Evolutionary conservation across 2,888 invertebrate genomes (phyloP), one percentile per base, ranked within the genome.

Genomic region (Busseola fusca): DNA sequence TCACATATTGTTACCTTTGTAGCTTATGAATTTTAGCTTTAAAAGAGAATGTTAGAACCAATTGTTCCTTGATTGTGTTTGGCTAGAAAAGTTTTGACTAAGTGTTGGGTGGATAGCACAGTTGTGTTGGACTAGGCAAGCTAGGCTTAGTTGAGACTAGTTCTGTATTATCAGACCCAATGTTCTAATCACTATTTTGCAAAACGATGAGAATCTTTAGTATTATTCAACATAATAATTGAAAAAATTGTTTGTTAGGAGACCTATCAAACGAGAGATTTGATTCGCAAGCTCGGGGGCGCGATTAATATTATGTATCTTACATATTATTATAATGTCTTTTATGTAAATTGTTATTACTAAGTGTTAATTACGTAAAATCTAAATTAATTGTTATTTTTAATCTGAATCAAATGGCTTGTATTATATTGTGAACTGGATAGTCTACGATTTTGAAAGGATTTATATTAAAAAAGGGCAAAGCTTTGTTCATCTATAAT

Each of bases 11-110:
- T 77, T 83, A 80, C 69, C 69, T 72, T 78, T 65, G 69, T 76
- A 78, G 76, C 81, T 73, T 80, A 63, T 68, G 74, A 68, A 75
- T 74, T 63, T 69, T 74, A 81, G 78, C 76, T 85, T 85, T 83
- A 76, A 83, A 74, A 48, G 45, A 54, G 42, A 60, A 62, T 66
- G 70, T 57, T 56, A 54, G 58, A 79, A 68, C 72, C 59, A 66
- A 69, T 75, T 65, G 65, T 69, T 71, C 54, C 54, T 72, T 63
- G 69, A 64, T 72, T 84, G 72, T 75, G 50, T 52, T 72, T 64
- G 68, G 40, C 56, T 52, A 63, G 54, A 64, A 59, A 68, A 69
- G 37, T 62, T 68, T 71, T 64, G 56, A 14, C 3, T 30, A 18
- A 74, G 52, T 18, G 25, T 52, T 58, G 65, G 69, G 48, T 45